Evolutionary conservation across 2,113 vertebrate genomes (phyloP).

Genomic region (Daubentonia madagascariensis): DNA sequence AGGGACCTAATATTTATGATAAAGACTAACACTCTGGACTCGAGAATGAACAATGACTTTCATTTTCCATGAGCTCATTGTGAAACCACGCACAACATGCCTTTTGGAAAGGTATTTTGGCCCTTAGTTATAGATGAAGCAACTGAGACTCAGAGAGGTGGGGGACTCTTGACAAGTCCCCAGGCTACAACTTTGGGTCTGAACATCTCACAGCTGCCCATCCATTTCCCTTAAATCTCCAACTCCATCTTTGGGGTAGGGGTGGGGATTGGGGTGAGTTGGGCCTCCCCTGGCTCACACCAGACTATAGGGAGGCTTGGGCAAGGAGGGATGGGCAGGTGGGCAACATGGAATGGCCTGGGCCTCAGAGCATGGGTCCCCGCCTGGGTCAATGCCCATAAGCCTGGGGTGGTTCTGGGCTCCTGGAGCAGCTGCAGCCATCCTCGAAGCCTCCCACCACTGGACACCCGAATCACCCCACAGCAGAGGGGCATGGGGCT

Average conservation of each 20-base stretch:
- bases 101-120: neutral
- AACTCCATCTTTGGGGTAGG: neutral
- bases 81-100: neutral
- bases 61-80: neutral
- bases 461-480: neutral
- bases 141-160: neutral
- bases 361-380: neutral
- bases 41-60: neutral
- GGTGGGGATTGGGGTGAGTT: too few species aligned
- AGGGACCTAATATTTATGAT: neutral
- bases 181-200: neutral
- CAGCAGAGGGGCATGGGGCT: neutral
- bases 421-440: neutral
- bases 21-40: neutral
- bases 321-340: neutral
- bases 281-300: too few species aligned
- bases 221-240: neutral
- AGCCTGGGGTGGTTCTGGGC: neutral
- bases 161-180: neutral
- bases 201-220: neutral
- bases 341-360: neutral
- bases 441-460: neutral
- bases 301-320: neutral
- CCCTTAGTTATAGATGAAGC: neutral
- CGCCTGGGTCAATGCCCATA: too few species aligned